Conservation (phyloP, 2,113 vertebrate genomes). For the Nesogale talazaci region DNA sequence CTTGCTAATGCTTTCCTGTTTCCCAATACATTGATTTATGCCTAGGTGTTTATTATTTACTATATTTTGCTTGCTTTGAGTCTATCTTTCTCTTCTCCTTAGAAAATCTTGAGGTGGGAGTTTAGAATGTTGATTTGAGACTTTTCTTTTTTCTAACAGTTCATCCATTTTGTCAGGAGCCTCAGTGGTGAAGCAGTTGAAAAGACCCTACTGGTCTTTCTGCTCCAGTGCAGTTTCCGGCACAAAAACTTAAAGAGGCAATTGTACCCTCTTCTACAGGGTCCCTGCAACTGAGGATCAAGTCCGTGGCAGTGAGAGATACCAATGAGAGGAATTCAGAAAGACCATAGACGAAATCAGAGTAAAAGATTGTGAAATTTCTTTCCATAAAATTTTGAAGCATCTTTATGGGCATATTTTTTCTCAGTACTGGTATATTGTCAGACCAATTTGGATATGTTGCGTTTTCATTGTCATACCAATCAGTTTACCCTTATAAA, state of each 20-base stretch:
- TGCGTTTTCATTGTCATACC: background rate
- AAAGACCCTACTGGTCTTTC: too few species aligned
- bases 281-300: too few species aligned
- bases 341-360: too few species aligned
- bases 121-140: background rate
- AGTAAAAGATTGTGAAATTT: too few species aligned
- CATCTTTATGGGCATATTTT: too few species aligned
- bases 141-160: background rate
- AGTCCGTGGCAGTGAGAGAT: too few species aligned
- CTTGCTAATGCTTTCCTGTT: background rate
- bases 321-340: too few species aligned
- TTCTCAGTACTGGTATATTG: background rate
- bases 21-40: background rate
- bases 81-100: background rate
- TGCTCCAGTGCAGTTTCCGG: too few species aligned
- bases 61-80: background rate
- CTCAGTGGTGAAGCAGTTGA: too few species aligned
- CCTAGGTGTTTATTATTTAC: background rate
- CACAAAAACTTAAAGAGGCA: too few species aligned
- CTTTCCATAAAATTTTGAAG: too few species aligned
- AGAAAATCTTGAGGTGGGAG: background rate
- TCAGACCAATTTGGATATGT: background rate
- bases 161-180: background rate
- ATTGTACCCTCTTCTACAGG: background rate
- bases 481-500: background rate